Percentiles rank a stretch among this genome's conserved stretches.
These are phyloP conservation scores for Ptilorrhoa leucosticta DNA, from an alignment of 2,113 vertebrate genomes.

Conservation along the genomic window DNA sequence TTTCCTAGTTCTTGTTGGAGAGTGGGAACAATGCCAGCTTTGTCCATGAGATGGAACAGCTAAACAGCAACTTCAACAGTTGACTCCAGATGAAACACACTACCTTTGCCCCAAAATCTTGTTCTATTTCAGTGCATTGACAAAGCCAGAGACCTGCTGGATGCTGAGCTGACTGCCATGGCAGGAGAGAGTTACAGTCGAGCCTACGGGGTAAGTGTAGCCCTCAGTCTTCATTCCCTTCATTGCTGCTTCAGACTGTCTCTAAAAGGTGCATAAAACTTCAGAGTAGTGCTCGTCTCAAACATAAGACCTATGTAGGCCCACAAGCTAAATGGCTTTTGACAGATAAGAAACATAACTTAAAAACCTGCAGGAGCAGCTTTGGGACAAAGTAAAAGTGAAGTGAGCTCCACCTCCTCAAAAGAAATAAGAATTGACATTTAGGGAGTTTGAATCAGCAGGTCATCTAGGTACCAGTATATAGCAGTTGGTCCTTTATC, in stretches of 20 bases:
- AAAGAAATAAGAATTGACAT: background rate
- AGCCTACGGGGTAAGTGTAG: constrained; percentile 87
- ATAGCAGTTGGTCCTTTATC: background rate
- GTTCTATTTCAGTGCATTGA: constrained; percentile 87
- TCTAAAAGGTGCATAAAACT: background rate
- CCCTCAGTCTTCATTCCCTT: background rate
- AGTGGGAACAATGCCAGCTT: background rate
- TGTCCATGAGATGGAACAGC: background rate
- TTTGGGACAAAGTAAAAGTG: background rate
- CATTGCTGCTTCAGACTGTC: background rate
- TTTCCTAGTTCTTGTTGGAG: background rate
- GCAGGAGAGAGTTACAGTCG: constrained; percentile 98
- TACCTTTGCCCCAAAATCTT: background rate
- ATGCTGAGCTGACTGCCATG: constrained; percentile 96
- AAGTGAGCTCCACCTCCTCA: background rate
- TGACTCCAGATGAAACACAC: background rate
- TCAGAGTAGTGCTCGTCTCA: background rate
- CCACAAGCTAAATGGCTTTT: background rate
- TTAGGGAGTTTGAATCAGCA: background rate
- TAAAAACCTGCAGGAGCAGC: background rate
- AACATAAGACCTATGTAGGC: background rate
- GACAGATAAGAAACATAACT: background rate
- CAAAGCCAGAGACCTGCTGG: constrained; percentile 95
- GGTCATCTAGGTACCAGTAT: background rate
- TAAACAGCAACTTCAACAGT: background rate